Percentiles rank a stretch among this genome's conserved stretches.
Conservation (phyloP, 2,113 vertebrate species). For the Marcusenius ussheri region DNA sequence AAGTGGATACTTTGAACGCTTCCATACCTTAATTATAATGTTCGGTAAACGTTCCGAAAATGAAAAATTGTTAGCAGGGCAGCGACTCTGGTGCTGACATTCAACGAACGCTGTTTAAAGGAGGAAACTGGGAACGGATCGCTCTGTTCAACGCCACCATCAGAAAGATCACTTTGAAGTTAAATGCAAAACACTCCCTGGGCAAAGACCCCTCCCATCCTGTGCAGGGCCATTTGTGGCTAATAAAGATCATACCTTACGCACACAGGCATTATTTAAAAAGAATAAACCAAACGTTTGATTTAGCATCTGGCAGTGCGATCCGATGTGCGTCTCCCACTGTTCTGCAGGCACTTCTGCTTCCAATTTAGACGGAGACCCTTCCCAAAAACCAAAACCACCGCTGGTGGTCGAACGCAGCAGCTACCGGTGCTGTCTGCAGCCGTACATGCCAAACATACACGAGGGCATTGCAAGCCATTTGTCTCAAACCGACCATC, state of each 20-base stretch:
- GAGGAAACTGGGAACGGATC: background rate
- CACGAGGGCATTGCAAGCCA: background rate
- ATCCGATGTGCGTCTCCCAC: background rate
- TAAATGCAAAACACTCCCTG: background rate
- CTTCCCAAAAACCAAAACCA: background rate
- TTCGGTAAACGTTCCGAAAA: background rate
- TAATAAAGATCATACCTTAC: background rate
- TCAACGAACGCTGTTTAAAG: constrained; percentile 30
- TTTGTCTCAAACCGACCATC: background rate
- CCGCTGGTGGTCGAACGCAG: background rate
- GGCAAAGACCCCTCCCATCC: background rate
- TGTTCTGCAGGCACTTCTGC: background rate
- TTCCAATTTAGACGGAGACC: background rate
- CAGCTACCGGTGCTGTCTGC: background rate
- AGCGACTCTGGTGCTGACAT: constrained; percentile 12
- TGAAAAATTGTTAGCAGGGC: background rate
- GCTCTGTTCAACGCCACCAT: background rate
- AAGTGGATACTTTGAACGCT: background rate
- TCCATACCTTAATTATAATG: background rate
- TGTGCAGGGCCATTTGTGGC: background rate
- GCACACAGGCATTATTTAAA: background rate
- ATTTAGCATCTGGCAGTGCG: background rate
- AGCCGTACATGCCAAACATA: background rate
- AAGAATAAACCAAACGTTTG: background rate
- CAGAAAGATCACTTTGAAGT: background rate